phyloP scores from a whole-genome alignment of 2,888 invertebrate genomes.

The Brachylomia viminalis region DNA sequence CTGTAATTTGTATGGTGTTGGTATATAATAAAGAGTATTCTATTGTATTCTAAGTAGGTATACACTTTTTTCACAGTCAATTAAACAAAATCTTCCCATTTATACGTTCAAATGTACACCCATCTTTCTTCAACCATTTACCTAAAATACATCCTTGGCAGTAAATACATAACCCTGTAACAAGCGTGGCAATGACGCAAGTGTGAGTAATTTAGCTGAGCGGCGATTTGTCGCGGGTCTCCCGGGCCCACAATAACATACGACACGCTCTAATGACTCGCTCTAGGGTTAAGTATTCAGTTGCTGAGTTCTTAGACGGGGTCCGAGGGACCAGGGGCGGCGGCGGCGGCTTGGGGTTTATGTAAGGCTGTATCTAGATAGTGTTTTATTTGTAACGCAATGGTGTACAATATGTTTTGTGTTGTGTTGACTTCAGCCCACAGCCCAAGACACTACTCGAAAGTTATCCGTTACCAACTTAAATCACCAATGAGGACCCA shows the following conservation, averaged over 20 bases:
- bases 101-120: constrained; percentile 1
- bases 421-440: background rate
- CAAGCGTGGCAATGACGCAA: constrained; percentile 49
- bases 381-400: constrained; percentile 2
- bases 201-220: constrained; percentile 61
- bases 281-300: constrained; percentile 59
- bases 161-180: constrained; percentile 53
- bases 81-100: background rate
- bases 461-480: background rate
- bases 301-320: constrained; percentile 49
- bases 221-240: constrained; percentile 61
- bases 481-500: background rate
- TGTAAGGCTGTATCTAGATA: background rate
- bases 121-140: constrained; percentile 37
- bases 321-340: constrained; percentile 22
- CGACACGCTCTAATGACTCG: constrained; percentile 62
- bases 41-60: too few relatives aligned
- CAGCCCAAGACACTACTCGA: background rate
- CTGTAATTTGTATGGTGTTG: too few relatives aligned
- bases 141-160: constrained; percentile 34
- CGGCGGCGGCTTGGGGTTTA: constrained; percentile 12
- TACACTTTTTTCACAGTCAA: background rate
- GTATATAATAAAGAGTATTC: too few relatives aligned
- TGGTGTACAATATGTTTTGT: background rate
- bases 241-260: constrained; percentile 57